A percentile compares a stretch with the other conserved stretches of the same genome.
Conservation (phyloP, 2,888 invertebrate species). For the Invenusta paracnida region DNA sequence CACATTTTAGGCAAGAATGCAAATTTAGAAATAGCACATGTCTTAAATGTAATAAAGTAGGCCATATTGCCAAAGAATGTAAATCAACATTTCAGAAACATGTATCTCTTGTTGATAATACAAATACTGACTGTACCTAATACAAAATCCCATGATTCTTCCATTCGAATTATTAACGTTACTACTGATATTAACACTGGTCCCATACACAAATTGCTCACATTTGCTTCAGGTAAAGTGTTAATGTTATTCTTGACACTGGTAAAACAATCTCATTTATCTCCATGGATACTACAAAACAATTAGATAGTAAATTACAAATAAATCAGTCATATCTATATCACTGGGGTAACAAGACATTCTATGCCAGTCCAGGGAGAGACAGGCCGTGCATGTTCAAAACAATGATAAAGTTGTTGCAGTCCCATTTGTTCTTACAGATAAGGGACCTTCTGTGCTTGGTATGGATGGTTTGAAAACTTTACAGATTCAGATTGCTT, state of each 20-base stretch:
- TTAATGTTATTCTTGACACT: background rate
- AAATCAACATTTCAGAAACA: background rate
- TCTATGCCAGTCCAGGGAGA: background rate
- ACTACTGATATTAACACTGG: background rate
- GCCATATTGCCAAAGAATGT: background rate
- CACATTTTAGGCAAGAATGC: background rate
- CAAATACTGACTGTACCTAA: conserved; percentile 9
- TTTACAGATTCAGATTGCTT: background rate
- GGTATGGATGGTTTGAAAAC: background rate
- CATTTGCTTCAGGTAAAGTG: background rate
- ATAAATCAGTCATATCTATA: background rate
- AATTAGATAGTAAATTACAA: background rate
- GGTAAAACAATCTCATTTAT: background rate
- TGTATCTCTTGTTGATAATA: background rate
- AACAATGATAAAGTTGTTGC: background rate
- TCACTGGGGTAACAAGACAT: conserved; percentile 2
- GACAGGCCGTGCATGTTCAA: background rate
- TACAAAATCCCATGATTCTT: background rate
- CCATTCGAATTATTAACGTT: background rate
- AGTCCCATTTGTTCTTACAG: conserved; percentile 19
- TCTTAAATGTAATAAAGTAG: conserved; percentile 10
- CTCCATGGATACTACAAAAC: background rate
- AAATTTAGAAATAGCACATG: conserved; percentile 17
- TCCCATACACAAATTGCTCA: background rate
- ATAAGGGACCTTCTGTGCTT: conserved; percentile 25